These are phyloP conservation scores for Pseudopleuronectes americanus DNA, from an alignment of 2,797 vertebrate species.

Conservation along the genomic window DNA sequence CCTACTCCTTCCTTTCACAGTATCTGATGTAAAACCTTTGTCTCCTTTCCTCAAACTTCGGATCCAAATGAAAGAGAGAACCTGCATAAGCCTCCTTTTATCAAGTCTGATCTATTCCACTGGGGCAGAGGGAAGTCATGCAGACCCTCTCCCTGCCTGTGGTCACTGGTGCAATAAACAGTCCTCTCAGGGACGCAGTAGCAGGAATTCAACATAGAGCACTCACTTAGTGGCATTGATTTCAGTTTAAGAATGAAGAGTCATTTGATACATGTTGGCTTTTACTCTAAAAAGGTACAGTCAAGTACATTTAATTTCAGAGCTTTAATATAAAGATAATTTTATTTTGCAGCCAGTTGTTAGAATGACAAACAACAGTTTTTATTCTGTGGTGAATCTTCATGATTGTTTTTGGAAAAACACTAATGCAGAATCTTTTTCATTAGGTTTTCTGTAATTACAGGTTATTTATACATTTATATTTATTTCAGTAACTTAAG, in stretches of 20 bases:
- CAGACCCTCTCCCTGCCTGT: background rate
- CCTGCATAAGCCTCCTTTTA: background rate
- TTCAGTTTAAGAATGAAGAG: slow-evolving; percentile 54
- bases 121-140: background rate
- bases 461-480: slow-evolving; percentile 34
- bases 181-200: background rate
- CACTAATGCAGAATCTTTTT: background rate
- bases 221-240: slow-evolving; percentile 56
- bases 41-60: background rate
- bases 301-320: slow-evolving; percentile 3
- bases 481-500: slow-evolving; percentile 22
- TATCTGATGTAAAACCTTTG: background rate
- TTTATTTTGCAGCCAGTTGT: slow-evolving; percentile 12
- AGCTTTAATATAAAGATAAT: slow-evolving; percentile 9
- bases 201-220: slow-evolving; percentile 28
- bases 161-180: slow-evolving; percentile 9
- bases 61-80: slow-evolving; percentile 14
- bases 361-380: background rate
- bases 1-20: too few species aligned
- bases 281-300: slow-evolving; percentile 4
- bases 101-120: slow-evolving; percentile 8
- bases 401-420: slow-evolving; percentile 1
- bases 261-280: slow-evolving; percentile 30
- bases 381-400: too few species aligned
- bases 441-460: slow-evolving; percentile 7